A percentile compares a stretch with the other conserved stretches of the same genome.
These are phyloP conservation scores for Cerceris ruficornis DNA, from an alignment of 2,888 invertebrate species.

Conservation along the genomic window DNA sequence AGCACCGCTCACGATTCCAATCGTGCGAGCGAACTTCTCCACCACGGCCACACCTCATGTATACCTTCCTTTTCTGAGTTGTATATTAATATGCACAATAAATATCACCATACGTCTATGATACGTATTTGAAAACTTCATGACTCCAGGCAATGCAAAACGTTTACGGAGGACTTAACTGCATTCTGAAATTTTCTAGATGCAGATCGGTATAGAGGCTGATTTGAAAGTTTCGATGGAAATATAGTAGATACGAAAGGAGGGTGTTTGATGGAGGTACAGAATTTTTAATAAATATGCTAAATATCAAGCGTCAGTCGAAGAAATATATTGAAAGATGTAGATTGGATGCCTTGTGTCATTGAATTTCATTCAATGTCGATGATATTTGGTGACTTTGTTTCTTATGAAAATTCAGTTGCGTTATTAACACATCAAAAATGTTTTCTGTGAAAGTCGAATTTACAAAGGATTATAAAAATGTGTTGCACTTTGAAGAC, in stretches of 20 bases:
- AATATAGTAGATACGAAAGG: not conserved
- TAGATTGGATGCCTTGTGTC: no score
- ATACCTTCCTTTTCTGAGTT: slow-evolving; percentile 21
- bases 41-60: slow-evolving; percentile 35
- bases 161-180: not conserved
- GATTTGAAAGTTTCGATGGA: slow-evolving; percentile 32
- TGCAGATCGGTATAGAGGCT: not conserved
- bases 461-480: no score
- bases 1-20: slow-evolving; percentile 62
- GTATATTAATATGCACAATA: not conserved
- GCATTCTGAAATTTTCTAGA: not conserved
- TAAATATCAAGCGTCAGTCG: not conserved
- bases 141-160: not conserved
- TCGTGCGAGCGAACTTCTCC: slow-evolving; percentile 56
- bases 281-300: not conserved
- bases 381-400: no score
- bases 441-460: no score
- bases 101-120: not conserved
- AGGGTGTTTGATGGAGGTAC: not conserved
- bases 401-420: no score
- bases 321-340: not conserved
- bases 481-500: no score
- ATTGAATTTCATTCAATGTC: no score
- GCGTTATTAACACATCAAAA: no score
- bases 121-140: not conserved